Conservation (phyloP, 2,797 vertebrate genomes). For the Graptemys geographica region DNA sequence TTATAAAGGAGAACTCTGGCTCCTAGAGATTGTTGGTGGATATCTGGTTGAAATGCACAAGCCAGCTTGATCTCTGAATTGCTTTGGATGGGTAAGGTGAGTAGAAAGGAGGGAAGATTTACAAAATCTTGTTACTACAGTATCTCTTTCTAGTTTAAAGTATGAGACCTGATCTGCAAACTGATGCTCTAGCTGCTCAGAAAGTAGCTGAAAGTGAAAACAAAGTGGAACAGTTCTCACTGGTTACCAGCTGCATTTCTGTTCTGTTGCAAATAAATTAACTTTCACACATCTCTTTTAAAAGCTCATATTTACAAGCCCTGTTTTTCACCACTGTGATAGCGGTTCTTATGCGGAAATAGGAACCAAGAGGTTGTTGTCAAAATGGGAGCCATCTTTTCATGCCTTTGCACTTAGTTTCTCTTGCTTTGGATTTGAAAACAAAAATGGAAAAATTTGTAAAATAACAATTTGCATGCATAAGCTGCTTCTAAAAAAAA, state of each 20-base stretch:
- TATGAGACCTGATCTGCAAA: neutral
- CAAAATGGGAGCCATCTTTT: neutral
- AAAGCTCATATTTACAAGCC: neutral
- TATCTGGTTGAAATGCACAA: neutral
- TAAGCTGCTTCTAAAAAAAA: no score
- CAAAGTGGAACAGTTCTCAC: neutral
- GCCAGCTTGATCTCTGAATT: neutral
- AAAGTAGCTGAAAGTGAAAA: neutral
- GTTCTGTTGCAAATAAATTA: neutral
- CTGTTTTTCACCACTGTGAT: neutral
- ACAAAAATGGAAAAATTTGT: no score
- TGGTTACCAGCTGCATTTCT: neutral
- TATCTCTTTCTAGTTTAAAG: no score
- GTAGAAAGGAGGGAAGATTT: neutral
- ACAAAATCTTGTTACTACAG: neutral
- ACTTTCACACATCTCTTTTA: neutral
- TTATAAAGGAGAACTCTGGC: no score
- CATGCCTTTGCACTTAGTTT: neutral
- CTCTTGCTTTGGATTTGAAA: no score
- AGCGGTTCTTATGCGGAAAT: neutral
- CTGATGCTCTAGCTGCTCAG: neutral
- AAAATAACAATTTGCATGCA: no score
- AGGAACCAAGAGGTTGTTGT: neutral
- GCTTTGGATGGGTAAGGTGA: neutral
- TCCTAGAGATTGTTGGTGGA: neutral